Evolutionary conservation across 2,888 invertebrate genomes (phyloP).

Genomic region (Philaethria dido): DNA sequence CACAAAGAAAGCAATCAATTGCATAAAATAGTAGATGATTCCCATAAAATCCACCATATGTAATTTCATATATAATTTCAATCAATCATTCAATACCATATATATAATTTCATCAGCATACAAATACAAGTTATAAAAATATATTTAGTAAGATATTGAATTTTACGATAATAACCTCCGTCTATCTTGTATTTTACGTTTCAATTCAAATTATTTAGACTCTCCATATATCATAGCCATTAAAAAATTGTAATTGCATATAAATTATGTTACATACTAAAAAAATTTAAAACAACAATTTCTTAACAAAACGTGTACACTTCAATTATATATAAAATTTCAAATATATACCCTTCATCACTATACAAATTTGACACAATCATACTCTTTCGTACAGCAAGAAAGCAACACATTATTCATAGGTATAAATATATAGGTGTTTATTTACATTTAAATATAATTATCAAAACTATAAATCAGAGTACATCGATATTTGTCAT

Average conservation of each 20-base stretch:
- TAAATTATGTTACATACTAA: background rate
- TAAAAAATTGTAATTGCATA: background rate
- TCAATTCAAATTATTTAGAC: background rate
- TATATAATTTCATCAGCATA: no score
- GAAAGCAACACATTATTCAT: background rate
- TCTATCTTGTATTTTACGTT: background rate
- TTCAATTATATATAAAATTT: background rate
- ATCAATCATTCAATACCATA: no score
- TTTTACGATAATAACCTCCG: background rate
- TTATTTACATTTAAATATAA: background rate
- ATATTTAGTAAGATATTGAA: constrained; percentile 13
- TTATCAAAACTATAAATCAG: background rate
- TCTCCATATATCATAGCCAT: constrained; percentile 4
- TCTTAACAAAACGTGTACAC: background rate
- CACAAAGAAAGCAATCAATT: background rate
- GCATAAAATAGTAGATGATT: background rate
- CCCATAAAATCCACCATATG: constrained; percentile 8
- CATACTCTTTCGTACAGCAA: background rate
- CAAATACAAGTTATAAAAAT: background rate
- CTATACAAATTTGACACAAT: background rate
- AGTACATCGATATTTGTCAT: background rate
- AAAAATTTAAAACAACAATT: background rate
- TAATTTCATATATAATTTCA: no score
- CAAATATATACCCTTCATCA: background rate
- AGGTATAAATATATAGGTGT: background rate